Base-by-base conservation (phyloP, 2,113 vertebrate species). In the Tursiops truncatus region DNA sequence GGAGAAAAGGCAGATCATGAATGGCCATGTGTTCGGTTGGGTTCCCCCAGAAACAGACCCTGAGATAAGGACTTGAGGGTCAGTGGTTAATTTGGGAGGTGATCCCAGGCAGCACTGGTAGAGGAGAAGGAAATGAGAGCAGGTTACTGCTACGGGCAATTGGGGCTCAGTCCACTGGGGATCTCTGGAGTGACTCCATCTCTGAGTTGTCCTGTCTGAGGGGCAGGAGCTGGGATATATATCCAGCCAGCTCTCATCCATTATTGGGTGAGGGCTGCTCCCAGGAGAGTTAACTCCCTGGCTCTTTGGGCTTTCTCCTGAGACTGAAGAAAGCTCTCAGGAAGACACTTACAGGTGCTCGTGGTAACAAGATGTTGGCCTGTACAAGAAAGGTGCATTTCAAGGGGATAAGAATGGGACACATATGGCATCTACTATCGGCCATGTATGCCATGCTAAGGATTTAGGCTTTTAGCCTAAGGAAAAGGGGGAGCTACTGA, bases 401-500 rank as follows among this genome's bases (percentile, higher is more conserved):
- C 44, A 25, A 80, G 86, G 28, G 28, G 20, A 7, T 79, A 11
- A 73, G 41, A 63, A 83, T 56, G 58, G 70, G 36, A 74, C 14
- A 33, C 5, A 56, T 36, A 38, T 4, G 65, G 47, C 74, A 67
- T 77, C 74, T 94, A 23, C 47, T 88, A 15, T 47, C 58, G 23
- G 17, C 60, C 25, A 28, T 76, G 33, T 28, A 41, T 83, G 53
- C 10, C 60, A 36, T 18, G 25, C 38, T 79, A 74, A 68, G 31
- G 68, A 77, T 53, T 90, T 67, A 74, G 82, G 70, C n/a, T 80
- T 96, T 91, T 81, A 89, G 87, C 36, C n/a, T 41, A 41, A 41
- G 36, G n/a, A 70, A 81, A 96, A 85, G 84, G 17, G 60, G 63
- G 47, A 77, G 4, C 31, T 38, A 23, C 12, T 84, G 58, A 87